phyloP scores from a whole-genome alignment of 2,113 vertebrate genomes.

The Gymnobelideus leadbeateri region DNA sequence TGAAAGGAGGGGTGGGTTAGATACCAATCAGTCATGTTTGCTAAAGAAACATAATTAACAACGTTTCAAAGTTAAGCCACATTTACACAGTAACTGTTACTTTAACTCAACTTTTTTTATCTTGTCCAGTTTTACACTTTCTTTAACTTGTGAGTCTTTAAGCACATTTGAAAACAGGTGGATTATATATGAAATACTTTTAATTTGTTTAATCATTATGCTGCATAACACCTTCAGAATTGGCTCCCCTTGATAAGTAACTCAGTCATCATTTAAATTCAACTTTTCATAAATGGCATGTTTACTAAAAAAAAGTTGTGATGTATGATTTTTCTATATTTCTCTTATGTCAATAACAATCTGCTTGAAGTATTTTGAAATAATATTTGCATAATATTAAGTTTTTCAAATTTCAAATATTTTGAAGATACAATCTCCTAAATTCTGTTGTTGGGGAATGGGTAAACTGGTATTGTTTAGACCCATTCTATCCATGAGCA shows the following conservation, averaged over 20 bases:
- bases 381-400: not conserved
- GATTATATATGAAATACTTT: constrained; percentile 25
- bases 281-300: not conserved
- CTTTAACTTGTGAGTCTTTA: not conserved
- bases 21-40: not conserved
- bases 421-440: not conserved
- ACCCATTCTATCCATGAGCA: not conserved
- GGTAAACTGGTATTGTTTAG: not conserved
- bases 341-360: not conserved
- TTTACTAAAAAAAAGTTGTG: constrained; percentile 14
- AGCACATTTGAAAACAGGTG: constrained; percentile 12
- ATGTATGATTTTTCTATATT: constrained; percentile 13
- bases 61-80: not conserved
- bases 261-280: constrained; percentile 29
- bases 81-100: not conserved
- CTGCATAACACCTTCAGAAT: not conserved
- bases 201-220: constrained; percentile 4
- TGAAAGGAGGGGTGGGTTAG: not conserved
- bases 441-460: not conserved
- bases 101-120: constrained; percentile 37
- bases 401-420: not conserved
- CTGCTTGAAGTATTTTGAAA: not conserved
- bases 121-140: not conserved
- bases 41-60: constrained; percentile 26
- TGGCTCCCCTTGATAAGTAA: not conserved